These are phyloP conservation scores for Dallia pectoralis DNA, from an alignment of 2,797 vertebrate genomes.

Conservation along the genomic window DNA sequence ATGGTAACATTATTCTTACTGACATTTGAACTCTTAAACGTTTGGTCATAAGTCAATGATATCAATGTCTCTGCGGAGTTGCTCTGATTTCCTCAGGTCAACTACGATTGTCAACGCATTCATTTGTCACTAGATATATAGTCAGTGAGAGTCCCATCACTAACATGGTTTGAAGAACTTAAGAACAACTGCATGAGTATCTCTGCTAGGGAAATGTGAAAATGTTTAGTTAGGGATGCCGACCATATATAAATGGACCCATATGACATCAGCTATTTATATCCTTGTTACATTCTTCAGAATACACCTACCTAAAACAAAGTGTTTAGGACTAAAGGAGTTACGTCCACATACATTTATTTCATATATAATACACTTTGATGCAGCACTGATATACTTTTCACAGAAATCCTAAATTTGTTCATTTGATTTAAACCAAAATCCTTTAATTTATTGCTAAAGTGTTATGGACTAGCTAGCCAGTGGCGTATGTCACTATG, in stretches of 20 bases:
- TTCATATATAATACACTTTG: background rate
- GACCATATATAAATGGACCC: background rate
- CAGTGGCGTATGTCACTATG: no score
- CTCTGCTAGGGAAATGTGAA: constrained; percentile 19
- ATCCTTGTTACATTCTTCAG: constrained; percentile 2
- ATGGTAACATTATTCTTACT: constrained; percentile 27
- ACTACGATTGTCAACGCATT: constrained; percentile 23
- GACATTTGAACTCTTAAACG: constrained; percentile 18
- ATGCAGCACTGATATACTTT: no score
- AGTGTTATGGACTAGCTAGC: no score
- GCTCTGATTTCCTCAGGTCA: background rate
- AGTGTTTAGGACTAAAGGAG: background rate
- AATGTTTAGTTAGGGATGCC: constrained; percentile 7
- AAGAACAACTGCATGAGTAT: constrained; percentile 1
- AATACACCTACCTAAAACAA: background rate
- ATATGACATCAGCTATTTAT: background rate
- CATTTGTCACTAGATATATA: constrained; percentile 14
- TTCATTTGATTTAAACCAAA: no score
- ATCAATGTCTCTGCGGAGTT: constrained; percentile 15
- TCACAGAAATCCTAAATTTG: no score
- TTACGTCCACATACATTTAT: background rate
- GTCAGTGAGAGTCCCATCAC: constrained; percentile 10
- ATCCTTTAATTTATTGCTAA: no score
- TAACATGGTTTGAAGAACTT: constrained; percentile 17
- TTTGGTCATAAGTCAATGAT: constrained; percentile 10